These are phyloP conservation scores for Kryptolebias marmoratus DNA, from an alignment of 2,113 vertebrate genomes.

Conservation along the genomic window DNA sequence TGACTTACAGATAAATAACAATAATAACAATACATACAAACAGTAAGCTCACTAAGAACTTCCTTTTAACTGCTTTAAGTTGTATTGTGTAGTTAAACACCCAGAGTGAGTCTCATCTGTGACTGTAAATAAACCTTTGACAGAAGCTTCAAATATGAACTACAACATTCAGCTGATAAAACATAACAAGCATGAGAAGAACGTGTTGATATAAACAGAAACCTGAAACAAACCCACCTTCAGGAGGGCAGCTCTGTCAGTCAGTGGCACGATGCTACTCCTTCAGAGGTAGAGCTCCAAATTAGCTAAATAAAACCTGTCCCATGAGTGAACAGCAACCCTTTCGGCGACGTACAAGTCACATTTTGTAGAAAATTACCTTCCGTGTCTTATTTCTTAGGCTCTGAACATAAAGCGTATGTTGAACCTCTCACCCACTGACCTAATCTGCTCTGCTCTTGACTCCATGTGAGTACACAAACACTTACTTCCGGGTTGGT, in stretches of 20 bases:
- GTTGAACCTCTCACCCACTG: not conserved
- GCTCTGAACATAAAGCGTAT: rapidly evolving
- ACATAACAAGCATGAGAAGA: no score
- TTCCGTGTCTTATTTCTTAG: rapidly evolving
- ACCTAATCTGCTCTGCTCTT: conserved; percentile 11
- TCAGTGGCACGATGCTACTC: conserved; percentile 11
- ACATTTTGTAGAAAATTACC: no score
- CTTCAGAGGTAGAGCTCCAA: not conserved
- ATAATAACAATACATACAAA: no score
- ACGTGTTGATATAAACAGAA: no score
- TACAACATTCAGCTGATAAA: no score
- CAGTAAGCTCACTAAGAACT: no score
- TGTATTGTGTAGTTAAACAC: no score
- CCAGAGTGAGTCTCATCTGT: no score
- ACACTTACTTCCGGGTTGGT: not conserved
- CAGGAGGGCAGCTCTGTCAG: not conserved
- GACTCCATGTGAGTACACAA: conserved; percentile 22
- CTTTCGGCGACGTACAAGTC: rapidly evolving
- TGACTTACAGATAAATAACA: no score
- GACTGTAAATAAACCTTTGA: no score
- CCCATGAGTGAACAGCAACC: not conserved
- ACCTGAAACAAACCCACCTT: not conserved
- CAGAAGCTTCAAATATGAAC: no score
- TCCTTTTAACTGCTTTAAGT: no score
- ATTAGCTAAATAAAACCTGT: not conserved